Percentiles rank a stretch among this genome's conserved stretches.
phyloP scores from a whole-genome alignment of 2,113 vertebrate species.

The Rhombomys opimus region DNA sequence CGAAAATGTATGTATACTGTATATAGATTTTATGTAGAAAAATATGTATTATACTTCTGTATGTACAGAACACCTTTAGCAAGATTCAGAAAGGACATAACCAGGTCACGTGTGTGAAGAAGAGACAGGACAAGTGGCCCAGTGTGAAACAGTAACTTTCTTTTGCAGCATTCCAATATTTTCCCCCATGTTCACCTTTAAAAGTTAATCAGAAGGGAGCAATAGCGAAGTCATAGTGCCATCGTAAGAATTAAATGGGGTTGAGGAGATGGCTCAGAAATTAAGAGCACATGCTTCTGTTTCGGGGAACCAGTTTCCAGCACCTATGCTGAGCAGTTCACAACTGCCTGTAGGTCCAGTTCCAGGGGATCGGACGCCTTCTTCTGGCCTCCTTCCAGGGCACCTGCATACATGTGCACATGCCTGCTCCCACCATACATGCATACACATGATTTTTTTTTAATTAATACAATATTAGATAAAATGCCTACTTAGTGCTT shows the following conservation, averaged over 20 bases:
- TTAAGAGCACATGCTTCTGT: neutral
- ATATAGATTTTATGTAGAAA: neutral
- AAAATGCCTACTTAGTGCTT: neutral
- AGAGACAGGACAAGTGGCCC: neutral
- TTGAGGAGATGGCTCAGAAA: neutral
- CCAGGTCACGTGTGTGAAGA: neutral
- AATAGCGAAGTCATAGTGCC: neutral
- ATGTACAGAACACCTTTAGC: slow-evolving; percentile 9
- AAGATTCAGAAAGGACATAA: slow-evolving; percentile 1
- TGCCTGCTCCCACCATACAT: neutral
- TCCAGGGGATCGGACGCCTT: neutral
- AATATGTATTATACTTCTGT: neutral
- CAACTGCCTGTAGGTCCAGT: neutral
- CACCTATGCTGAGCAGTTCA: neutral
- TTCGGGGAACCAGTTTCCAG: neutral
- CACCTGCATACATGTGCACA: neutral
- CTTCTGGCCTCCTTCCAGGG: neutral
- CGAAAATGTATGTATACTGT: neutral
- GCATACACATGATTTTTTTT: neutral
- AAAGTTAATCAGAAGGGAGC: slow-evolving; percentile 9
- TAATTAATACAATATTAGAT: neutral
- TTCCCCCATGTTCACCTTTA: slow-evolving; percentile 30
- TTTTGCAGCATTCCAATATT: slow-evolving; percentile 30
- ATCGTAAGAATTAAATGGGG: neutral
- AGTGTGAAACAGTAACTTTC: slow-evolving; percentile 20